Base-by-base conservation (phyloP, 2,113 vertebrate species). In the Coptodon bakossiorum region DNA sequence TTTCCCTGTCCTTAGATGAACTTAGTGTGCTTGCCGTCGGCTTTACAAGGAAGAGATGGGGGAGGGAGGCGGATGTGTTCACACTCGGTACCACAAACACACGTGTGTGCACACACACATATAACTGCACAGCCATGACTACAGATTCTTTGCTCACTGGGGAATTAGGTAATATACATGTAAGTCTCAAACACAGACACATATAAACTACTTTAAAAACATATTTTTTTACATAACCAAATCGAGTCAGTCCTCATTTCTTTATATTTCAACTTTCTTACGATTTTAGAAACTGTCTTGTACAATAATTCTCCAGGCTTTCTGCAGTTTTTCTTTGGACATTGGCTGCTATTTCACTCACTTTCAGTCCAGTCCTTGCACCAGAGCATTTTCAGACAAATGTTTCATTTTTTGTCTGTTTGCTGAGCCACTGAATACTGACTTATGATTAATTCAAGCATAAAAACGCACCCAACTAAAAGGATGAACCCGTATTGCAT, bases 1-100 rank as follows among this genome's bases (percentile, higher is more conserved):
- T 94, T 96, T 96, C 95, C 96, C 94, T 97, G 97, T 97, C 97
- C 97, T 97, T 90, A 95, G 95, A 96, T 98, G 97, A 97, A 98
- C 97, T 96, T 91, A 88, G 88, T 94, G 93, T 95, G 95, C 96
- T 96, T 96, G 96, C 95, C 94, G 96, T 96, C 95, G 80, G 89
- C 93, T 95, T 93, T 93, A 94, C 90, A 92, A 94, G 93, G 96
- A 94, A 95, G 91, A 88, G 27, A 50, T 81, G 90, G 90, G 90
- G 90, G 91, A 88, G 93, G 93, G 91, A 87, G 91, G 76, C 59
- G 43, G 48, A 38, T 12, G 82, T n/a, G 80, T 31, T 71, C 87
- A 17, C 86, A 45, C 89, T 81, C 63, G 29, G 50, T 84, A 84
- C 22, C 84, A 80, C 82, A 82, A 73, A 34, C 40, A 31, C 27